Percentiles rank a stretch among this genome's conserved stretches.
These are phyloP conservation scores for Papilio protenor DNA, from an alignment of 2,888 invertebrate genomes.

Conservation along the genomic window DNA sequence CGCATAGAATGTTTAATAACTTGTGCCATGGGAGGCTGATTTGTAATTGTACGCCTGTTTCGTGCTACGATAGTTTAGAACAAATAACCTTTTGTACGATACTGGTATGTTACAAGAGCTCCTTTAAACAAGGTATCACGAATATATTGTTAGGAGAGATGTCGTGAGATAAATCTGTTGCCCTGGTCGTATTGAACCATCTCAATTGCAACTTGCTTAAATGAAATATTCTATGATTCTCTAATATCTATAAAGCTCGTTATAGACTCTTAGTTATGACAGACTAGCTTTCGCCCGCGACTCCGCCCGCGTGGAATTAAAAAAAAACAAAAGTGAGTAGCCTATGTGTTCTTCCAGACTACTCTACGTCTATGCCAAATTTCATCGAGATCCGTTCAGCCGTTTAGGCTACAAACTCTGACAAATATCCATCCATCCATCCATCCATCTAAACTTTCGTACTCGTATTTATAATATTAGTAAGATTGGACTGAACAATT, in stretches of 20 bases:
- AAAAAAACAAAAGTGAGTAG: too few relatives aligned
- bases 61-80: conserved; percentile 64
- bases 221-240: neutral
- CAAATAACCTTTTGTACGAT: conserved; percentile 61
- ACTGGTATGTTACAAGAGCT: conserved; percentile 48
- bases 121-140: conserved; percentile 38
- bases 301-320: too few relatives aligned
- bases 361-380: too few relatives aligned
- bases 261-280: too few relatives aligned
- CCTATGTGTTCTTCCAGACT: too few relatives aligned
- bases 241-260: neutral
- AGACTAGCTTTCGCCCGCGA: too few relatives aligned
- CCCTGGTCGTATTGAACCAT: neutral
- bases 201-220: neutral
- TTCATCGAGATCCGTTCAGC: too few relatives aligned
- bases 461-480: too few relatives aligned
- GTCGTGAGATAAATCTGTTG: conserved; percentile 31
- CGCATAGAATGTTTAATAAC: conserved; percentile 80
- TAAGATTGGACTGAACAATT: too few relatives aligned
- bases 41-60: conserved; percentile 70
- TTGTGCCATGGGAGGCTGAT: conserved; percentile 73
- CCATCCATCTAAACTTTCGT: too few relatives aligned
- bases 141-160: conserved; percentile 37
- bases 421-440: too few relatives aligned
- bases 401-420: too few relatives aligned